phyloP scores from a whole-genome alignment of 2,888 invertebrate genomes.

The Chirona hameri region DNA sequence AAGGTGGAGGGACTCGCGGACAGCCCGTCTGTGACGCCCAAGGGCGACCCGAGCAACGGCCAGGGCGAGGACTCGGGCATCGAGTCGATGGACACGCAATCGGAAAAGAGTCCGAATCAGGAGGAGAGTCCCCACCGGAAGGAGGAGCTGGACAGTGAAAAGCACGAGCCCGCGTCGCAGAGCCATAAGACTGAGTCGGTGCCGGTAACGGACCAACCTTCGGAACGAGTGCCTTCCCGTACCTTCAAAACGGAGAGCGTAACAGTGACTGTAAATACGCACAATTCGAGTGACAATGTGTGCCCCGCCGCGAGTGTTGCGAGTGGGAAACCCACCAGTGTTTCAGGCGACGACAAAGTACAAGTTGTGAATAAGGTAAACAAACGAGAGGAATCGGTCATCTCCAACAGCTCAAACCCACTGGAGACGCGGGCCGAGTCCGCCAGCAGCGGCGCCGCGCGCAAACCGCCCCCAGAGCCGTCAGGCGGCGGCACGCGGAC shows the following conservation, averaged over 20 bases:
- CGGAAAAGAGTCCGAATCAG: slow-evolving; percentile 86
- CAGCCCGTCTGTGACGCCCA: slow-evolving; percentile 39
- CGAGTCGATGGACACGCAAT: slow-evolving; percentile 89
- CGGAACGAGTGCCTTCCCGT: slow-evolving; percentile 29
- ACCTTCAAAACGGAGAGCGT: slow-evolving; percentile 27
- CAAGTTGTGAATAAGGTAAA: slow-evolving; percentile 8
- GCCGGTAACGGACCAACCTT: slow-evolving; percentile 9
- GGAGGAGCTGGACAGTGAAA: slow-evolving; percentile 40
- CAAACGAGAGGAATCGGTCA: background rate
- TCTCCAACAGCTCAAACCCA: slow-evolving; percentile 1
- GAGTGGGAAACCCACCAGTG: background rate
- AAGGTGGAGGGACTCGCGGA: slow-evolving; percentile 38
- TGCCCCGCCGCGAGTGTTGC: slow-evolving; percentile 3
- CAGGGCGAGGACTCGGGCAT: slow-evolving; percentile 83
- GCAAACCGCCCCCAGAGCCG: background rate
- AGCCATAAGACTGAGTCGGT: slow-evolving; percentile 5
- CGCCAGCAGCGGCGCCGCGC: background rate
- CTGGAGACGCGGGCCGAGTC: background rate
- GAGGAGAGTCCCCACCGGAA: slow-evolving; percentile 49
- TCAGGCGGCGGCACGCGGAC: background rate
- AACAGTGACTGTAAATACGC: slow-evolving; percentile 22
- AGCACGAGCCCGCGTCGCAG: background rate
- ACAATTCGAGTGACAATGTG: background rate
- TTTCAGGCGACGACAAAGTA: slow-evolving; percentile 26
- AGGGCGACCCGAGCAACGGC: slow-evolving; percentile 39